Evolutionary conservation across 2,113 vertebrate species (phyloP), one percentile per base, ranked within the genome.

Genomic region (Mionectes macconnelli): DNA sequence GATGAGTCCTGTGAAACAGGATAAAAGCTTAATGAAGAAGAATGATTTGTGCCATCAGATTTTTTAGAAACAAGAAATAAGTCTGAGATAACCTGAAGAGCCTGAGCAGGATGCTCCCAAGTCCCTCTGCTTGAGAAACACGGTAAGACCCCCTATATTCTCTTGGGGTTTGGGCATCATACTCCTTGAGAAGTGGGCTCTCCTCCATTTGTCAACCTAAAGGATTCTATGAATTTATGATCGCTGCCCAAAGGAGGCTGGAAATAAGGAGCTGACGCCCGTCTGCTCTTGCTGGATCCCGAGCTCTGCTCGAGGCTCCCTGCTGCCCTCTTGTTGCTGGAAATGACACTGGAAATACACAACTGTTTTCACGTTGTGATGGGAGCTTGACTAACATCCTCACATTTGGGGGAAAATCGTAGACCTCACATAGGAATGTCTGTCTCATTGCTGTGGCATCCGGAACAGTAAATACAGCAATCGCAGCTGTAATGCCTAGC

Each of bases 241-340:
- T 35, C 79, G 6, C 37, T 74, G 93, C 76, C 60, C 35, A 10
- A 63, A 57, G 64, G 59, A 82, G 75, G 28, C 56, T 81, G 79
- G 31, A 44, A 67, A 44, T 4, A 30, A 42, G 68, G 40, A 21
- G 39, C 72, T 52, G 80, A 49, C 67, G 35, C 70, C 37, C 31
- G 24, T 5, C 72, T 62, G 75, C 88, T 88, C 75, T 37, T 47
- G 84, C 87, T 66, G 13, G 7, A 16, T 37, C 31, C 59, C 45
- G 23, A 74, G 74, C 73, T 67, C 76, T 68, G 89, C 81, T 70
- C 14, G 67, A 95, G 96, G 95, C 95, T 96, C 96, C 96, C 73
- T 96, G 94, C 96, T 96, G 96, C 96, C 96, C 96, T 90, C 96
- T 96, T 87, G 93, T 90, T 70, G 96, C 93, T 95, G 80, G 73